Evolutionary conservation across 2,113 vertebrate species (phyloP).

Genomic region (Gracilinanus agilis): DNA sequence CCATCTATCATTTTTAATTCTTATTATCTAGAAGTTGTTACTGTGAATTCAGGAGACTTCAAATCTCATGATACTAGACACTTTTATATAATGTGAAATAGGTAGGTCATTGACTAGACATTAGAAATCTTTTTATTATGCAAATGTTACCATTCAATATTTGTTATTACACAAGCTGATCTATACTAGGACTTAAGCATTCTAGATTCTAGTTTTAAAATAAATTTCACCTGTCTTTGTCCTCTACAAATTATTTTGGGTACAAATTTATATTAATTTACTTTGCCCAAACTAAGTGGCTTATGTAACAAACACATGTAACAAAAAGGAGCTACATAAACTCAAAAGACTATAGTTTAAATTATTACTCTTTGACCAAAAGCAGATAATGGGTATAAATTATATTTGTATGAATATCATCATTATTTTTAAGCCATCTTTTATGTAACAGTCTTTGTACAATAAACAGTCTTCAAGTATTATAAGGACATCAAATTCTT

Average conservation of each 20-base stretch:
- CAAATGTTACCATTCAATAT: not conserved
- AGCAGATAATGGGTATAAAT: not conserved
- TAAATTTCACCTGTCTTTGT: constrained; percentile 32
- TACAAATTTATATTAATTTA: not conserved
- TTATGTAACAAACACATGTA: not conserved
- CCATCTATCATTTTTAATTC: not conserved
- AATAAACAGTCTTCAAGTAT: not conserved
- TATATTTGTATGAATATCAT: not conserved
- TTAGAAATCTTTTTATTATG: not conserved
- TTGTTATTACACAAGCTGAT: constrained; percentile 5
- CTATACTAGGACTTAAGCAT: not conserved
- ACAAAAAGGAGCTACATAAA: not conserved
- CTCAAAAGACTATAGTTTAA: not conserved
- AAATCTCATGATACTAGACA: not conserved
- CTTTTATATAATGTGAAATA: not conserved
- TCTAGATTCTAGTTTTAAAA: constrained; percentile 2
- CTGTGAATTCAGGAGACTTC: not conserved
- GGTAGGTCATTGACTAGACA: not conserved
- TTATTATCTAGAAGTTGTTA: not conserved
- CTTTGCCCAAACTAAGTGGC: not conserved
- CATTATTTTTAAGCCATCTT: not conserved
- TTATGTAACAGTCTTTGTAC: not conserved
- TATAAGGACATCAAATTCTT: not conserved
- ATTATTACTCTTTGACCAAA: constrained; percentile 28
- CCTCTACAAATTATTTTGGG: not conserved